Conservation (phyloP, 2,113 vertebrate genomes). For the Heterocephalus glaber region DNA sequence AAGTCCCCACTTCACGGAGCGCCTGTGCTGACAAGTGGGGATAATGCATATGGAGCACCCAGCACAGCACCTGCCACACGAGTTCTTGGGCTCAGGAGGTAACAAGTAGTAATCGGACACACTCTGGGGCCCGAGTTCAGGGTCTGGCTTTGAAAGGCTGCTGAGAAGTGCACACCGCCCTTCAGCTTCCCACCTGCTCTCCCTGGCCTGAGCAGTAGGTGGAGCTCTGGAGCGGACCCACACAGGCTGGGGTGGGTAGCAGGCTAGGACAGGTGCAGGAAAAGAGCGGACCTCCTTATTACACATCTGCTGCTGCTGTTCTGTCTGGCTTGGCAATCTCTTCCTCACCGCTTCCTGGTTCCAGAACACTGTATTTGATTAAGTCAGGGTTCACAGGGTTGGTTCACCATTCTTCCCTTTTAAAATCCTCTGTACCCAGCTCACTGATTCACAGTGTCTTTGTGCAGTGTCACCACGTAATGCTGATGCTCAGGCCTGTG, state of each 20-base stretch:
- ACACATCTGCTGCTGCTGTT: conserved; percentile 8
- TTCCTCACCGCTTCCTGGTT: neutral
- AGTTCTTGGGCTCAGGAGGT: neutral
- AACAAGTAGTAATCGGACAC: neutral
- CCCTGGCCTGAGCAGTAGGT: conserved; percentile 4
- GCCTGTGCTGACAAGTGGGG: neutral
- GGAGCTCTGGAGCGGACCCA: neutral
- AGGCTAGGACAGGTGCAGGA: neutral
- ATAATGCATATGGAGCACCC: neutral
- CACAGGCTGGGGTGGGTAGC: neutral
- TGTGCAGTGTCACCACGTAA: conserved; percentile 54
- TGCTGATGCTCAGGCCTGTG: conserved; percentile 64
- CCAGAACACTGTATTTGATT: conserved; percentile 3
- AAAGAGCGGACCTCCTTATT: neutral
- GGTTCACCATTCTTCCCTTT: neutral
- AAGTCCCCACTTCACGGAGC: neutral
- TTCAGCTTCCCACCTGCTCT: neutral
- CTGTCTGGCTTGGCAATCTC: neutral
- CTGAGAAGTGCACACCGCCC: neutral
- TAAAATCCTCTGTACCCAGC: conserved; percentile 60
- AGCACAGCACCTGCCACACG: neutral
- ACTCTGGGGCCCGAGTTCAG: neutral
- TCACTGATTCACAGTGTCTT: conserved; percentile 70
- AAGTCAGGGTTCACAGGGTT: neutral
- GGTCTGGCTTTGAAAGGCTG: neutral